These are phyloP conservation scores for Calameuta filiformis DNA, from an alignment of 2,888 invertebrate species.

Conservation along the genomic window DNA sequence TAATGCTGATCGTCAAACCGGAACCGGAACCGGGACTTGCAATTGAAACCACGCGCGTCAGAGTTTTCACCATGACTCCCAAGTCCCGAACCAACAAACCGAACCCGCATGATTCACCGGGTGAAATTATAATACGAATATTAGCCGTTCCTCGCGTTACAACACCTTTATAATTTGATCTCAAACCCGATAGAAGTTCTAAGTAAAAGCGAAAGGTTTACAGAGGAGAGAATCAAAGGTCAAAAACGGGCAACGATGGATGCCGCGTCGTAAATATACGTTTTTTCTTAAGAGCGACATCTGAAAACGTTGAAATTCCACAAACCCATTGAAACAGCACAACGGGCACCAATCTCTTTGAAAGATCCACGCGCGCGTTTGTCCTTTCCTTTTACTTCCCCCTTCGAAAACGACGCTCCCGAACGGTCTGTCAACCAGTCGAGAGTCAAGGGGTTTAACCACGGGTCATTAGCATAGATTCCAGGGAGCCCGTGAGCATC, in stretches of 20 bases:
- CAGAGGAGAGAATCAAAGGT: too few relatives aligned
- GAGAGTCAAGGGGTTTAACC: constrained; percentile 3
- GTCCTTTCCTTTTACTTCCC: not conserved
- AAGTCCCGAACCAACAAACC: not conserved
- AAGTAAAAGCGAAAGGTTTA: too few relatives aligned
- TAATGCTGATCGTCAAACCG: not conserved
- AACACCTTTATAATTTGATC: too few relatives aligned
- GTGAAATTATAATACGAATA: constrained; percentile 31
- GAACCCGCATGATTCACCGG: constrained; percentile 32
- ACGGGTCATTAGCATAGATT: constrained; percentile 52
- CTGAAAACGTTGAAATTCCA: too few relatives aligned
- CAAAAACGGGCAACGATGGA: too few relatives aligned
- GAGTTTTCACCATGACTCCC: constrained; percentile 34
- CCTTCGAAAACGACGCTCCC: not conserved
- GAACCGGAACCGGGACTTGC: constrained; percentile 27
- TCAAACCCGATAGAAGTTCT: too few relatives aligned
- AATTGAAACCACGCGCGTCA: constrained; percentile 36
- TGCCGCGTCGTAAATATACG: too few relatives aligned
- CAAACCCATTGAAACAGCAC: too few relatives aligned
- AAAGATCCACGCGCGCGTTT: not conserved
- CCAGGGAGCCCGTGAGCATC: constrained; percentile 34
- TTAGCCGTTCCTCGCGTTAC: too few relatives aligned
- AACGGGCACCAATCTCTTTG: too few relatives aligned
- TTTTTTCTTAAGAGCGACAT: too few relatives aligned
- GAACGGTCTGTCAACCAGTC: not conserved